phyloP scores from a whole-genome alignment of 2,888 invertebrate species.

The Eristalinus sepulchralis region DNA sequence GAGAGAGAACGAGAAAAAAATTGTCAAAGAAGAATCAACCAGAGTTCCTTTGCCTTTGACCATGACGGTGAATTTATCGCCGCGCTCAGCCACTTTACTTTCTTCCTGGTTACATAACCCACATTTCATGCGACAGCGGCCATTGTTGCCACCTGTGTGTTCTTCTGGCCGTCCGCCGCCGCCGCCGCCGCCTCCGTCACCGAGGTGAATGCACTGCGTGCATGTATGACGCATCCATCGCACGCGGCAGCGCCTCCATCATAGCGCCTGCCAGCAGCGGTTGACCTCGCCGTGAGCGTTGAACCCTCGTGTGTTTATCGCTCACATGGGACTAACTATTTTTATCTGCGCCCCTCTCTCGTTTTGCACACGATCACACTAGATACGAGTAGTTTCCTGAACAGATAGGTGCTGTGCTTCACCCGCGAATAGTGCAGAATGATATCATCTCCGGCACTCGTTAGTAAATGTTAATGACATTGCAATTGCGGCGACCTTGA shows the following conservation, averaged over 20 bases:
- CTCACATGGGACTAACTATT: neutral
- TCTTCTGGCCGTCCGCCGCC: neutral
- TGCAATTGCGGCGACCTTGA: constrained; percentile 61
- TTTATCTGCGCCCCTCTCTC: constrained; percentile 20
- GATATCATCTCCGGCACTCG: constrained; percentile 47
- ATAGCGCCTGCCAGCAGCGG: neutral
- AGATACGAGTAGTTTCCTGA: constrained; percentile 45
- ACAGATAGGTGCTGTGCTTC: constrained; percentile 21
- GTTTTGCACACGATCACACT: constrained; percentile 43
- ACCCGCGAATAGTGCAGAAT: constrained; percentile 26
- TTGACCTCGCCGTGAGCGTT: constrained; percentile 47
- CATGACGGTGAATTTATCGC: constrained; percentile 38
- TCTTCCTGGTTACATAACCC: constrained; percentile 47
- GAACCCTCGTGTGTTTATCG: constrained; percentile 1
- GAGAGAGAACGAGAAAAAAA: too few species aligned
- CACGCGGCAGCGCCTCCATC: neutral
- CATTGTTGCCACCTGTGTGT: neutral
- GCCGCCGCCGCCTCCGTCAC: neutral
- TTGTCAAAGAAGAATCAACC: neutral
- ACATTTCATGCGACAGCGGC: constrained; percentile 20
- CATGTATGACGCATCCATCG: constrained; percentile 35
- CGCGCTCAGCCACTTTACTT: neutral
- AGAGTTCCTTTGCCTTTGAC: constrained; percentile 52
- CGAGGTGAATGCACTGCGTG: constrained; percentile 47
- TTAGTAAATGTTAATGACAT: constrained; percentile 63